These are phyloP conservation scores for Tachypleus tridentatus DNA, from an alignment of 1,140 invertebrate species.

Conservation along the genomic window DNA sequence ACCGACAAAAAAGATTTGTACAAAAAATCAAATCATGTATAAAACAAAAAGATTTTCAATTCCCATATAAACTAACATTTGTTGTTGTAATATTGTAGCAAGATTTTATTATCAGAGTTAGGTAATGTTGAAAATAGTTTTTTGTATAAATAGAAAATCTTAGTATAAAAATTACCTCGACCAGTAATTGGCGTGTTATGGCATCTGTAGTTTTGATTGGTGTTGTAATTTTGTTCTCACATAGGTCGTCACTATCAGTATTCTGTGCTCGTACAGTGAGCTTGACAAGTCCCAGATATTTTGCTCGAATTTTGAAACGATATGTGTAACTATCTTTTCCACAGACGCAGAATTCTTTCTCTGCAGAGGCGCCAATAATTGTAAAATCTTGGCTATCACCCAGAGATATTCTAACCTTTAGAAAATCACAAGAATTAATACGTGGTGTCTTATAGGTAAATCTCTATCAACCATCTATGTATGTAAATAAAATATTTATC, in stretches of 20 bases:
- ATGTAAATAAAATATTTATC: no score
- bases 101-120: no score
- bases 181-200: slow-evolving; percentile 38
- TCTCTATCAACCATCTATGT: no score
- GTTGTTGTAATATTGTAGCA: no score
- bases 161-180: slow-evolving; percentile 30
- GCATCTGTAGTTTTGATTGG: slow-evolving; percentile 12
- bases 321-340: slow-evolving; percentile 28
- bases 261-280: slow-evolving; percentile 34
- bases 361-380: slow-evolving; percentile 25
- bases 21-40: no score
- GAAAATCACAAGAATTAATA: no score
- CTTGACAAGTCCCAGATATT: slow-evolving; percentile 42
- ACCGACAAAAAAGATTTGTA: no score
- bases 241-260: slow-evolving; percentile 7
- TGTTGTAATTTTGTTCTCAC: slow-evolving; percentile 10
- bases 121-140: no score
- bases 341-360: slow-evolving; percentile 12
- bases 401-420: slow-evolving; percentile 42
- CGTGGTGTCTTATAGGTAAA: no score
- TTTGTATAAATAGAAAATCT: no score
- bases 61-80: no score
- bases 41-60: no score
- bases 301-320: slow-evolving; percentile 38
- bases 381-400: slow-evolving; percentile 37